Base-by-base conservation (phyloP, 1,140 invertebrate species). In the Cotesia vestalis region DNA sequence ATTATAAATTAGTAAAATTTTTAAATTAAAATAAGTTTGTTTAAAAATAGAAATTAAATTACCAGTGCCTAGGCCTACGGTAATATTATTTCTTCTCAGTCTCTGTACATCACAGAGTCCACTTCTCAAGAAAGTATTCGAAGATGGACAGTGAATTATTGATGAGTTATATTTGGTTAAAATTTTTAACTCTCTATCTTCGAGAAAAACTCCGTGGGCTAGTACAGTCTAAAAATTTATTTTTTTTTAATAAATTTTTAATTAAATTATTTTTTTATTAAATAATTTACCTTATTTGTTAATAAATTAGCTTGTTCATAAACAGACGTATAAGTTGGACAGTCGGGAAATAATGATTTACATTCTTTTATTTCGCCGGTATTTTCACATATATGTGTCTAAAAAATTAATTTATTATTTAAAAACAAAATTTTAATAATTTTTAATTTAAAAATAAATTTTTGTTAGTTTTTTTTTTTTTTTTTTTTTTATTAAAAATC, bases 361-460 rank as follows among this genome's bases (percentile, higher is more conserved):
- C 95, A 92, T 76, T 88, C 85, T 73, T 90, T 79, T 71, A 95
- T 87, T 89, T 97, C 95, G 9, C 89, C 87, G 57, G 85, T 73
- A 80, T 93, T 96, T 86, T 98, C 96, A 66, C 92, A 93, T 60
- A 97, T 89, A 80, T 97, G 96, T 61, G 91, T 95, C 92, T 96
- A 84, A 62, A 90, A 90, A 75, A 59, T 11, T 17, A 36, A 11
- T 17, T 14, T 66, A 64, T n/a, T 6, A 46, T 46, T 46, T 46
- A 1, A 11, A 46, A 9, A 46, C 11, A 6, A 9, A 46, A 6
- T 46, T 6, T 9, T 46, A 8, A 46, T 46, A 51, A 59, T n/a
- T 27, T 27, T 27, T 27, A 27, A 2, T 27, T 2, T 2, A 1
- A 20, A 20, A 0, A 20, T 20, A 2, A 20, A 20, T 20, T 20